Percentiles rank a stretch among this genome's conserved stretches.
Conservation (phyloP, 2,888 invertebrate genomes). For the Eulithis testata region DNA sequence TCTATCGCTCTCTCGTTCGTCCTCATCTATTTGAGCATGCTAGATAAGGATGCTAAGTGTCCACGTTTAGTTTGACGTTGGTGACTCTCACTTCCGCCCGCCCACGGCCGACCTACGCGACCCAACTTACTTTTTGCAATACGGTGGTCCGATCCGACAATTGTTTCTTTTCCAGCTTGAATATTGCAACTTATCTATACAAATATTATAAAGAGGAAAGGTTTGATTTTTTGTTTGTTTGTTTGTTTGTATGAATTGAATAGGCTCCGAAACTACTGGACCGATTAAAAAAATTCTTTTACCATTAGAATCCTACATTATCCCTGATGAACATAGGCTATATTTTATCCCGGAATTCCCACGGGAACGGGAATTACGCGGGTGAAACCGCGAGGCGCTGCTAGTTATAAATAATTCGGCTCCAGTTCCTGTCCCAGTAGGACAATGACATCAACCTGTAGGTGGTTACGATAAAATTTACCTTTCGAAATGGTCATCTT, state of each 20-base stretch:
- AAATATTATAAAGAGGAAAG: no score
- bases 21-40: conserved; percentile 52
- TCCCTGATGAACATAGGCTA: no score
- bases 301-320: no score
- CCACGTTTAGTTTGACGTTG: conserved; percentile 50
- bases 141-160: conserved; percentile 65
- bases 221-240: no score
- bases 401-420: conserved; percentile 10
- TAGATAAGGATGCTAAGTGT: conserved; percentile 72
- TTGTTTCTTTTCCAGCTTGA: conserved; percentile 57
- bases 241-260: no score
- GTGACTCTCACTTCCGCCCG: conserved; percentile 82
- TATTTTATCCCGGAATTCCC: no score
- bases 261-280: no score
- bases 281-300: no score
- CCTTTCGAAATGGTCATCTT: conserved; percentile 73
- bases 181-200: conserved; percentile 43
- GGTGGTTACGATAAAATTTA: conserved; percentile 74
- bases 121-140: conserved; percentile 70
- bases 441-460: conserved; percentile 74
- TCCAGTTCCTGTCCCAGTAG: conserved; percentile 53
- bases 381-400: no score
- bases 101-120: conserved; percentile 79
- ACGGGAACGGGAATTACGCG: no score
- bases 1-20: conserved; percentile 61